Base-by-base conservation (phyloP, 2,797 vertebrate species). In the Oophaga sylvatica region DNA sequence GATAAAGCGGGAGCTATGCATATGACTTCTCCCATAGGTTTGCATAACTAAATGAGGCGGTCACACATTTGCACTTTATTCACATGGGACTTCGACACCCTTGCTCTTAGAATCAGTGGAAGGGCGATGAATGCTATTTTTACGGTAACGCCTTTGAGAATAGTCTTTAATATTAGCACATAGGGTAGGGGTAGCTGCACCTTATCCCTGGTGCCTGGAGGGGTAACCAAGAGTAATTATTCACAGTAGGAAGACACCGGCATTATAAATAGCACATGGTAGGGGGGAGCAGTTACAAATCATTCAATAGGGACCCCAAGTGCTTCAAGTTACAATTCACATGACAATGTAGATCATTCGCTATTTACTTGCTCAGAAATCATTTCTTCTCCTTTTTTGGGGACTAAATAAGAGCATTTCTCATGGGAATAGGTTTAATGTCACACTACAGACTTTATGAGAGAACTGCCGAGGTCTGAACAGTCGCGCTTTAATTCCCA, bases 391-490 rank as follows among this genome's bases (percentile, higher is more conserved):
- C 17, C 70, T 4, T 8, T 22, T 45, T 3, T 22, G 31, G 2
- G 31, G 2, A 3, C 71, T 19, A 4, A 20, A 45, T 45, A 1
- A 45, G 19, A 8, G 45, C 10, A 9, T 45, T 45, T 73, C 45
- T 45, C 22, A n/a, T 76, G n/a, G 22, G 45, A 76, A 76, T 77
- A 56, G 53, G 12, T 22, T 7, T 56, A 53, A 15, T 56, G 26
- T 48, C 48, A 26, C 75, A 77, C 1, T 15, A 0, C 48, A 77
- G 45, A n/a, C 75, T 56, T 20, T 13, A 56, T 22, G 71, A 56
- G 75, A 15, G 11, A 11, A 48, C 75, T 56, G 48, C 75, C 48
- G 75, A 56, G 75, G 75, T 77, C 75, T 26, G 75, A 77, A 26
- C 75, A 56, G 45, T 56, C 22, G 48, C 48, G 48, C 48, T 59